Evolutionary conservation across 2,113 vertebrate species (phyloP), one percentile per base, ranked within the genome.

Genomic region (Lonchura striata): DNA sequence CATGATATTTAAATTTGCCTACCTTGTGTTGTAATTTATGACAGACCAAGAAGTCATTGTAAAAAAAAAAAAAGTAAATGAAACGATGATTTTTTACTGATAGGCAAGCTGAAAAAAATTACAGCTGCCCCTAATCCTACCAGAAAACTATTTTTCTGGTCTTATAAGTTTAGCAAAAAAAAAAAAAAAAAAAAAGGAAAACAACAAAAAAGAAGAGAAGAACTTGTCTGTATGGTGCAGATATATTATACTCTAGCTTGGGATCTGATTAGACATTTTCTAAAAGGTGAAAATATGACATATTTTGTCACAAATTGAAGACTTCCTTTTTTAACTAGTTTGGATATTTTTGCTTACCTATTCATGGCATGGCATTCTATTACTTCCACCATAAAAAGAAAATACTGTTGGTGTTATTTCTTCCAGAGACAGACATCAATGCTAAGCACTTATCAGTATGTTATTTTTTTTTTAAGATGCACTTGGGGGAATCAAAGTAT

Each of bases 351-450:
- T 92, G 44, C 71, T 96, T 88, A 68, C 77, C 79, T 95, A 77
- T 44, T 93, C 87, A 89, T 79, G 69, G 65, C 88, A 63, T 97
- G 66, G 65, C 91, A 63, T 97, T 94, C 89, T 93, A 82, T 97
- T 95, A 96, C 61, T 13, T 94, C 92, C 39, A 44, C 94, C 89
- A 97, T 96, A 97, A 98, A 94, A 97, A 96, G 90, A 96, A 97
- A 97, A 96, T 93, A 97, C 94, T 97, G 94, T 95, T 95, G 78
- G 90, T 81, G 94, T 96, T 97, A 97, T 97, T 97, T 97, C 96
- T 96, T 97, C 91, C 93, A 96, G 92, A 97, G 87, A 96, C 95
- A 97, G 98, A 96, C 94, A 97, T 96, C 79, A 92, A 94, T 96
- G 97, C 91, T 92, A 95, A 97, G 96, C 97, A 97, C 97, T 98